These are phyloP conservation scores for Ectemnius cavifrons DNA, from an alignment of 2,888 invertebrate species.

Conservation along the genomic window DNA sequence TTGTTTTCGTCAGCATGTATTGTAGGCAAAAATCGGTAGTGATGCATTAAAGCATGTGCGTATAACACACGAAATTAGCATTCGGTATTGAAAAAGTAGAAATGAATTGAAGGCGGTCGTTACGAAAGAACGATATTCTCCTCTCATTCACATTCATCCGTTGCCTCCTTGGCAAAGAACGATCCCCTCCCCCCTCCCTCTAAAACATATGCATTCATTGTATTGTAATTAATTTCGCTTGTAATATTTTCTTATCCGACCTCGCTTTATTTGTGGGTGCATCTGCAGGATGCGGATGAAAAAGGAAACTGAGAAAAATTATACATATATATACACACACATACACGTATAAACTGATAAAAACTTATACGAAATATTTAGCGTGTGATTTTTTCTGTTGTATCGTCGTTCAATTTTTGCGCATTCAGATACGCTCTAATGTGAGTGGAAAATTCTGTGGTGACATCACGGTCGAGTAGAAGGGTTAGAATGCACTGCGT, in stretches of 20 bases:
- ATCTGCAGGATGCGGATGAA: conserved; percentile 50
- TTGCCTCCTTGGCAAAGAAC: background rate
- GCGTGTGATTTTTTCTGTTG: conserved; percentile 33
- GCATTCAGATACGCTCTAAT: conserved; percentile 7
- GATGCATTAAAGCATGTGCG: conserved; percentile 31
- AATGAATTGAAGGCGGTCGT: conserved; percentile 30
- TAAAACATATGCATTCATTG: conserved; percentile 14
- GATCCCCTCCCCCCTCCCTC: background rate
- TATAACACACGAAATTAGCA: conserved; percentile 36
- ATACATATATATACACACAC: conserved; percentile 43
- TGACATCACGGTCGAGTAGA: conserved; percentile 2
- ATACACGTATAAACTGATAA: conserved; percentile 41
- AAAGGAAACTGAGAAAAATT: conserved; percentile 42
- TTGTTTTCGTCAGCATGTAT: background rate
- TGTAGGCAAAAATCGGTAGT: background rate
- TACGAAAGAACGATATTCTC: conserved; percentile 17
- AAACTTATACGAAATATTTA: conserved; percentile 49
- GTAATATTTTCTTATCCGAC: conserved; percentile 34
- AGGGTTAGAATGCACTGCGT: conserved; percentile 12
- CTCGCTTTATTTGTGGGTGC: conserved; percentile 46
- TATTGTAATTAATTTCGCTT: conserved; percentile 43
- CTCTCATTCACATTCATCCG: conserved; percentile 19
- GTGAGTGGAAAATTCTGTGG: conserved; percentile 12
- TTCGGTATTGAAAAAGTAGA: conserved; percentile 36
- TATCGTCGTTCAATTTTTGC: background rate